Percentiles rank a stretch among this genome's conserved stretches.
Conservation (phyloP, 1,140 invertebrate genomes). For the Saxidomus purpurata region DNA sequence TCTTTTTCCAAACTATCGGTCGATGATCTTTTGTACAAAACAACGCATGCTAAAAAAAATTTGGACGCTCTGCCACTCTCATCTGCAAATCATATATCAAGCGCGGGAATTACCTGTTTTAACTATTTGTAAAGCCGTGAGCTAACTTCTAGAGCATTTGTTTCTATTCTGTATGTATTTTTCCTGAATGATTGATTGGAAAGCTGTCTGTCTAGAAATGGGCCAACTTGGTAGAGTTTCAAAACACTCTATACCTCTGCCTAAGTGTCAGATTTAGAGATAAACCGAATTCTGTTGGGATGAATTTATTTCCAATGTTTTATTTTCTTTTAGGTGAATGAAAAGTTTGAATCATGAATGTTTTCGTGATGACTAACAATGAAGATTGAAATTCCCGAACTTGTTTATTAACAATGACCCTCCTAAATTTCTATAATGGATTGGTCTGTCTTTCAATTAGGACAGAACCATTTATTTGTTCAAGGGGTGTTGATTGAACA, state of each 20-base stretch:
- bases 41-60: not conserved
- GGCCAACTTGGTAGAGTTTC: conserved; percentile 46
- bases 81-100: conserved; percentile 18
- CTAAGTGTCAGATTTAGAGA: not conserved
- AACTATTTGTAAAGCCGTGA: conserved; percentile 21
- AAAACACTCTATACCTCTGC: not conserved
- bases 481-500: too few species aligned
- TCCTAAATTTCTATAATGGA: too few species aligned
- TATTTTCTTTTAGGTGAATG: not conserved
- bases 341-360: not conserved
- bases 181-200: conserved; percentile 34
- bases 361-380: too few species aligned
- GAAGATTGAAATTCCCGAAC: too few species aligned
- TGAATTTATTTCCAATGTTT: not conserved
- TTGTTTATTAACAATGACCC: too few species aligned
- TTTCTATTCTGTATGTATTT: conserved; percentile 36
- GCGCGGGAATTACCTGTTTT: conserved; percentile 10
- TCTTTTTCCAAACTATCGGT: too few species aligned
- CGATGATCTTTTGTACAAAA: not conserved
- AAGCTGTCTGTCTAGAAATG: conserved; percentile 27
- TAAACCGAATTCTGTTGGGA: conserved; percentile 21
- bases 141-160: not conserved
- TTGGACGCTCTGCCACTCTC: not conserved
- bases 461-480: too few species aligned
- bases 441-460: too few species aligned